These are phyloP conservation scores for Drosophila dives DNA, from an alignment of 2,888 invertebrate genomes.

Conservation along the genomic window DNA sequence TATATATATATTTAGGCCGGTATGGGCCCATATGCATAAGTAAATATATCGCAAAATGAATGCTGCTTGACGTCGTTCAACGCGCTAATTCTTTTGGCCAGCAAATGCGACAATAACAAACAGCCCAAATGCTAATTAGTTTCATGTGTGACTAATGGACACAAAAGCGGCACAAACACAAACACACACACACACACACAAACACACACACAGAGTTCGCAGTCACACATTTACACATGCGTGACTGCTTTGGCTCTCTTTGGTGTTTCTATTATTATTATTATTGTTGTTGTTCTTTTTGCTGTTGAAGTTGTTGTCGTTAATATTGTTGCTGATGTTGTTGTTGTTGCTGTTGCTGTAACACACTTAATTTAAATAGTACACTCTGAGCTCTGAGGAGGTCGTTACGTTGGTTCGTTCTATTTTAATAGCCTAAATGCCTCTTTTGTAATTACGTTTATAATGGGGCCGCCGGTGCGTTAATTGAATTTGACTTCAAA, in stretches of 20 bases:
- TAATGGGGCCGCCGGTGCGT: constrained; percentile 55
- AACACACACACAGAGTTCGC: constrained; percentile 3
- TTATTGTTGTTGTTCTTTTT: constrained; percentile 20
- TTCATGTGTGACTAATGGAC: constrained; percentile 81
- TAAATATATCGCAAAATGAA: constrained; percentile 67
- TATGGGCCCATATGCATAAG: constrained; percentile 33
- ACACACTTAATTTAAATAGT: constrained; percentile 81
- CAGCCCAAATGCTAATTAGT: constrained; percentile 81
- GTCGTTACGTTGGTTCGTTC: constrained; percentile 55
- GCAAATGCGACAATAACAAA: constrained; percentile 82
- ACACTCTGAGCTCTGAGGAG: constrained; percentile 68
- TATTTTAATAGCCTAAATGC: constrained; percentile 64
- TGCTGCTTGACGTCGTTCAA: constrained; percentile 73
- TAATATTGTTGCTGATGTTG: constrained; percentile 3
- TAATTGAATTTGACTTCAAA: constrained; percentile 68
- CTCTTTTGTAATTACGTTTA: constrained; percentile 72
- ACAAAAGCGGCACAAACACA: constrained; percentile 72
- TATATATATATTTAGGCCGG: constrained; percentile 10
- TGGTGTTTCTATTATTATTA: constrained; percentile 22
- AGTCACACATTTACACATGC: constrained; percentile 58
- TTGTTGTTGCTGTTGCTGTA: constrained; percentile 34
- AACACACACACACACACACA: constrained; percentile 10
- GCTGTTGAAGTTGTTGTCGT: constrained; percentile 13
- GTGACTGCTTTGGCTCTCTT: constrained; percentile 52
- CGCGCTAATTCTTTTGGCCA: constrained; percentile 79